Evolutionary conservation across 2,797 vertebrate species (phyloP), one percentile per base, ranked within the genome.

Genomic region (Cyclura pinguis): DNA sequence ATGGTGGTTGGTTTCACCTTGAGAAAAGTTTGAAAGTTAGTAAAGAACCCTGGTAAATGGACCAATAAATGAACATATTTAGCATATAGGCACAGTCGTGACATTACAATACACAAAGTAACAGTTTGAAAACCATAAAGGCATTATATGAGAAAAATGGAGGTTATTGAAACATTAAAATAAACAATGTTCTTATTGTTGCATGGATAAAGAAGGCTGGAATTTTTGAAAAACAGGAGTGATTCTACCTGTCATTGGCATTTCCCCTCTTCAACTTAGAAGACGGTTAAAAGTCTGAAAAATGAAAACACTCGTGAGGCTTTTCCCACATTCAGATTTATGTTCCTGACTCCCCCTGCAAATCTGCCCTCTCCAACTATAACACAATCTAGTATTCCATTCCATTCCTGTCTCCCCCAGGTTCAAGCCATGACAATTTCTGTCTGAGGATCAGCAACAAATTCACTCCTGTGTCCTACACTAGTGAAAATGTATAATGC

Each of bases 101-200:
- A 35, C 6, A 24, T 27, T 50, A 76, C 22, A 77, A 50, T 12
- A 76, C 52, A 13, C 2, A 76, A 18, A 50, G 12, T 35, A 12
- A 81, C 77, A 73, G 84, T 95, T 82, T 59, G 74, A 32, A 52
- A 88, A 6, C 18, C 88, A 29, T 85, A 91, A 93, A 73, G 84
- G 67, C 6, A 3, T 90, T 88, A n/a, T 86, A 50, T 84, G 6
- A 32, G 0, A 2, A 73, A 13, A 13, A 83, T 85, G 77, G 10
- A 76, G 89, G 88, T 3, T 0, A 0, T 3, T 7, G 83, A 22
- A 73, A 90, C 18, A 7, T 84, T 55, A 88, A 93, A 92, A 0
- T 50, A 82, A 93, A 86, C 50, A 0, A 6, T 0, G 14, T n/a
- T 89, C 7, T 76, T 84, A 77, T 76, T 47, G 35, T 83, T 59